Base-by-base conservation (phyloP, 2,888 invertebrate species). In the Drosophila helvetica region DNA sequence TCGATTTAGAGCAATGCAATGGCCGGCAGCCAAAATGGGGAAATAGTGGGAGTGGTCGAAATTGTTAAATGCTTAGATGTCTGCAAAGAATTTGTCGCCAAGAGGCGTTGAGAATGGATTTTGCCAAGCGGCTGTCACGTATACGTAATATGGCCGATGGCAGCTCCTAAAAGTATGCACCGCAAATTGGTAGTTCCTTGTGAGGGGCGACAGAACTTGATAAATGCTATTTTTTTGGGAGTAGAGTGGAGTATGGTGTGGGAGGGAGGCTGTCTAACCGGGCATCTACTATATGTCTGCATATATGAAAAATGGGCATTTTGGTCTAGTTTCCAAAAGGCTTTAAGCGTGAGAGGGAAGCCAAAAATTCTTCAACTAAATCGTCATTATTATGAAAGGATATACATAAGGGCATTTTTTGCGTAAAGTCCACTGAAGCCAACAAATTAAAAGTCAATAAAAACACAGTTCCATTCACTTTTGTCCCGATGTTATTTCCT, bases 1-100 rank as follows among this genome's bases (percentile, higher is more conserved):
- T 70, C 15, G 15, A 38, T 12, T 33, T 38, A 66, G 65, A 69
- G 64, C 75, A 83, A 56, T 80, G 79, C 69, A 84, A 80, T 75
- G 60, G 53, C 61, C 70, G 46, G 48, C 52, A 66, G 67, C 65
- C 59, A 55, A 61, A 48, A 51, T 12, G 48, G 22, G 33, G 27
- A 8, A 27, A 3, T 12, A 22, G 64, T 57, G 70, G 70, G 73
- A 45, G 71, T 71, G 71, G 71, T 46, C 52, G 57, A 65, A 65
- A 63, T 70, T 73, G 71, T 73, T 83, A 61, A 72, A 78, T 67
- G 69, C 64, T 81, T 67, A 64, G 52, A 58, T 63, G 62, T 51
- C 46, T 52, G 65, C 71, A 71, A 71, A 71, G 71, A 71, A 71
- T 73, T 71, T 64, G 71, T 71, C 71, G 71, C 71, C 74, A 65